These are phyloP conservation scores for Cottoperca gobio DNA, from an alignment of 2,797 vertebrate species.

Conservation along the genomic window DNA sequence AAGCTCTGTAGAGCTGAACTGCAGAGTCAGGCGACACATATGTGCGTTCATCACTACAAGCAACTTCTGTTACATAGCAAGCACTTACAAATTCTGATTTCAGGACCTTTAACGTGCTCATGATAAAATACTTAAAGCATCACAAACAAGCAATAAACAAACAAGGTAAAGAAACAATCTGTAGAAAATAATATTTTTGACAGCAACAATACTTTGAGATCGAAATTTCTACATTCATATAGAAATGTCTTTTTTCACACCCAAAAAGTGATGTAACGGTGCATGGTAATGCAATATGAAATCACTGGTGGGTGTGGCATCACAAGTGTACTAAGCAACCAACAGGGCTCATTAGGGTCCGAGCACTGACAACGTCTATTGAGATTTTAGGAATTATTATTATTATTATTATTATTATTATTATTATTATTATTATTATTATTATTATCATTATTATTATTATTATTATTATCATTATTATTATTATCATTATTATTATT, in stretches of 20 bases:
- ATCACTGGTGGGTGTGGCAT: not conserved
- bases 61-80: not conserved
- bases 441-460: too few species aligned
- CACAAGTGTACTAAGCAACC: not conserved
- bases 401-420: too few species aligned
- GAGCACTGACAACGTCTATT: too few species aligned
- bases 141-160: not conserved
- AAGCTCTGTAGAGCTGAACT: not conserved
- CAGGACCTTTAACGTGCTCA: not conserved
- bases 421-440: too few species aligned
- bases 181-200: too few species aligned
- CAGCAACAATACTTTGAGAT: not conserved
- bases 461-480: too few species aligned
- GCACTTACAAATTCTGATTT: too few species aligned
- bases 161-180: too few species aligned
- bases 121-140: not conserved
- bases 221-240: not conserved
- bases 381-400: too few species aligned
- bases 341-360: too few species aligned
- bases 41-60: not conserved
- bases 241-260: not conserved
- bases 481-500: too few species aligned
- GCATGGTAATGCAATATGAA: not conserved
- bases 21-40: not conserved
- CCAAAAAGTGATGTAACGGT: not conserved